These are phyloP conservation scores for Mythimna ferrago DNA, from an alignment of 2,888 invertebrate genomes.

Conservation along the genomic window DNA sequence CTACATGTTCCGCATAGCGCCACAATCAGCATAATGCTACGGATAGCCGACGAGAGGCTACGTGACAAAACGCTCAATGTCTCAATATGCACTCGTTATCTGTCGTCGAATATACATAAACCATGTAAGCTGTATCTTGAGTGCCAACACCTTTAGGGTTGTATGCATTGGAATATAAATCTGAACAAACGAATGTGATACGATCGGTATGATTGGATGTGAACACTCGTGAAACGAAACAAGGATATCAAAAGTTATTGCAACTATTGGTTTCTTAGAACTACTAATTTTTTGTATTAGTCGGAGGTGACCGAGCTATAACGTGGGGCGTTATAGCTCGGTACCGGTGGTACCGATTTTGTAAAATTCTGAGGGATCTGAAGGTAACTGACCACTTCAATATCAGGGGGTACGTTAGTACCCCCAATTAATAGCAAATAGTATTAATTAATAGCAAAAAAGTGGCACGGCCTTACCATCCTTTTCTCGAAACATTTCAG, in stretches of 20 bases:
- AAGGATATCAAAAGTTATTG: no score
- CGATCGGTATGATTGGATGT: background rate
- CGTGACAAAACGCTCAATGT: slow-evolving; percentile 79
- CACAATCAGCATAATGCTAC: slow-evolving; percentile 82
- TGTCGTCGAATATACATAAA: slow-evolving; percentile 41
- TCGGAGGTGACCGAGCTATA: background rate
- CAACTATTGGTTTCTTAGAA: no score
- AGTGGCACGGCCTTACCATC: no score
- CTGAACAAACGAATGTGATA: background rate
- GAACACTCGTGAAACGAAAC: background rate
- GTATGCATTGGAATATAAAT: background rate
- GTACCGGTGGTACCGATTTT: background rate
- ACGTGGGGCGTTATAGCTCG: no score
- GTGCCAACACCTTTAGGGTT: slow-evolving; percentile 10
- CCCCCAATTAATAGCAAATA: no score
- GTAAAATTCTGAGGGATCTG: background rate
- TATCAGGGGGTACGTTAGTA: background rate
- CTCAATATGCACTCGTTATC: slow-evolving; percentile 76
- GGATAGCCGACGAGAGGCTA: slow-evolving; percentile 76
- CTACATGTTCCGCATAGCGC: slow-evolving; percentile 69
- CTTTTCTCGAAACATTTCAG: no score
- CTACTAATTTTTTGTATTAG: no score
- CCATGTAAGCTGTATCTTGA: slow-evolving; percentile 21
- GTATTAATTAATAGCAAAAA: no score
- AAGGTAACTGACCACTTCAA: background rate